A percentile compares a stretch with the other conserved stretches of the same genome.
Evolutionary conservation across 1,140 invertebrate genomes (phyloP).

Genomic region (Drosophila pandora): DNA sequence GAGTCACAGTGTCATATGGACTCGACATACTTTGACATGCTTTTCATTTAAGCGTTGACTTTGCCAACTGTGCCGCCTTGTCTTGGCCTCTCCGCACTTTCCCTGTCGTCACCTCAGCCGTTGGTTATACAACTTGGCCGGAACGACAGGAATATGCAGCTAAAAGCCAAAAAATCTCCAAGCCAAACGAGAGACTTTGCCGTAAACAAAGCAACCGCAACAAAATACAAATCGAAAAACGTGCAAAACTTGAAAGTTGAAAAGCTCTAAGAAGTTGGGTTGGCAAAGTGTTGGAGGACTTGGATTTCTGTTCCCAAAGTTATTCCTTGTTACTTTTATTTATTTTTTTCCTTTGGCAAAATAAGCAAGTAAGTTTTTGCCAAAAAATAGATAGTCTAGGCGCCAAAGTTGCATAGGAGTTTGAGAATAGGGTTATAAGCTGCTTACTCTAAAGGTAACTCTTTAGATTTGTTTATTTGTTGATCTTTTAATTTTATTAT

Average conservation of each 20-base stretch:
- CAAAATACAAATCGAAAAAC: conserved; percentile 55
- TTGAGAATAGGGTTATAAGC: not conserved
- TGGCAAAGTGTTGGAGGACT: conserved; percentile 53
- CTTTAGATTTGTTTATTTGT: not conserved
- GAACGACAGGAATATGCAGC: conserved; percentile 44
- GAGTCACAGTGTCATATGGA: conserved; percentile 65
- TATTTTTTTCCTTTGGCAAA: conserved; percentile 8
- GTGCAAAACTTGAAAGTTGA: conserved; percentile 34
- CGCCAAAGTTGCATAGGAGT: not conserved
- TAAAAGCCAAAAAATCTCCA: conserved; percentile 57
- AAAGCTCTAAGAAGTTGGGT: conserved; percentile 36
- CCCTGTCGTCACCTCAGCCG: conserved; percentile 19
- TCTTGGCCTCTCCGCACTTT: conserved; percentile 6
- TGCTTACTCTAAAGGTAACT: not conserved
- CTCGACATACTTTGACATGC: conserved; percentile 68
- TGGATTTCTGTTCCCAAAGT: conserved; percentile 17
- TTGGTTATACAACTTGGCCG: conserved; percentile 48
- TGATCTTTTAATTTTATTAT: not conserved
- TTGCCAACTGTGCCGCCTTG: conserved; percentile 50
- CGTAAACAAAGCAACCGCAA: conserved; percentile 59
- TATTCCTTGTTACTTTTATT: not conserved
- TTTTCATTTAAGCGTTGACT: conserved; percentile 68
- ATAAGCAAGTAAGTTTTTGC: conserved; percentile 5
- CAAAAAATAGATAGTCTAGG: not conserved
- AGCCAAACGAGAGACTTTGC: conserved; percentile 24